Conservation (phyloP, 1,140 invertebrate genomes). For the Bombyx mori region ASM3026992v2 NC_085124.1:6103001-6103500, state of each 20-base stretch:
- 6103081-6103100: no score
- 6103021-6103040: no score
- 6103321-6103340: slow-evolving; percentile 6
- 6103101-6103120: no score
- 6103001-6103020: no score
- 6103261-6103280: neutral
- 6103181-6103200: no score
- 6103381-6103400: slow-evolving; percentile 16
- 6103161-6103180: no score
- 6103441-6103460: slow-evolving; percentile 11
- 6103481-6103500: slow-evolving; percentile 10
- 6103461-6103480: slow-evolving; percentile 14
- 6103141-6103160: no score
- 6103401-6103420: slow-evolving; percentile 14
- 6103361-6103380: slow-evolving; percentile 15
- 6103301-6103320: slow-evolving; percentile 13
- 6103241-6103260: slow-evolving; percentile 3
- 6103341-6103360: slow-evolving; percentile 15
- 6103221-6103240: no score
- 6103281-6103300: slow-evolving; percentile 5
- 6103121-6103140: no score
- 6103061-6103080: no score
- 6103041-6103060: no score
- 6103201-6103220: no score
- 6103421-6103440: slow-evolving; percentile 13